Base-by-base conservation (phyloP, 2,113 vertebrate genomes). In the Puma concolor region DNA sequence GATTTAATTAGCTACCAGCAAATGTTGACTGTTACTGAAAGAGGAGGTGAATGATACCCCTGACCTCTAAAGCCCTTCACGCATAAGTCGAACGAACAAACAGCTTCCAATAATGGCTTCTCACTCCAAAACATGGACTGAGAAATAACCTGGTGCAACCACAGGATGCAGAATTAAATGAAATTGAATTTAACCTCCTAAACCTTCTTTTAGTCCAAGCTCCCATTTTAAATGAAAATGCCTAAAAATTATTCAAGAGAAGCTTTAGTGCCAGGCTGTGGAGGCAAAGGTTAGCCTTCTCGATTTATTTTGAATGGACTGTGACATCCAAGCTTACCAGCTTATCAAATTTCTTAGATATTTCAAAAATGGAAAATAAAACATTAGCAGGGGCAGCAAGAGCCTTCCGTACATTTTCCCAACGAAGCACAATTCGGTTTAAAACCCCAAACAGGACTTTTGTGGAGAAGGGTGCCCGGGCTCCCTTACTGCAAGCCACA, bases 171-270 rank as follows among this genome's bases (percentile, higher is more conserved):
- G 77, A 97, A 95, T 74, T 69, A 93, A 96, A 96, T 84, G 77
- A 88, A 88, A 98, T 72, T 36, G 54, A 25, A 71, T 0, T 1
- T 85, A 95, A 98, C 27, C 57, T 95, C 71, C 23, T 66, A 85
- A 50, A 7, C 60, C 31, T 82, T 87, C 82, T 96, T 92, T 31
- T 7, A 31, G 10, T 83, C 54, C 36, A 97, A 82, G 69, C 88
- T 95, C 92, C 57, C 83, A 89, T 84, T 97, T 96, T 97, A 97
- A 98, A 31, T 95, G 88, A 97, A 95, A 86, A 29, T 97, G 19
- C 67, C 97, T 95, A 93, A 94, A 95, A 89, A 80, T 82, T 95
- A 88, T 91, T 48, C 21, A 88, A 69, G 60, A 64, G 84, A 91
- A 95, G n/a, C 36, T 92, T 48, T 41, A 89, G 33, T 74, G 60